Base-by-base conservation (phyloP, 2,113 vertebrate species). In the Nicator chloris region DNA sequence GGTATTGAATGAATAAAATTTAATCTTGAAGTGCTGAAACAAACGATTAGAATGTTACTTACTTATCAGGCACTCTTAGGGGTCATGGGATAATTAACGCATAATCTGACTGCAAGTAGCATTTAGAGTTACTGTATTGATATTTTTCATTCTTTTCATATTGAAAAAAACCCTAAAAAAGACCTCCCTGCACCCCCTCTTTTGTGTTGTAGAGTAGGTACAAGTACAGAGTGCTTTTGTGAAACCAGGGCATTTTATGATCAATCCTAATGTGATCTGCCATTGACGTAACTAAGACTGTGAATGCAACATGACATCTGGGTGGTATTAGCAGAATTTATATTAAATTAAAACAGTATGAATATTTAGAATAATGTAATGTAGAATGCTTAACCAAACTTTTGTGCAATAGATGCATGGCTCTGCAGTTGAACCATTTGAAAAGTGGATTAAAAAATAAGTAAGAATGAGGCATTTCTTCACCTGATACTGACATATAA, bases 1-100 rank as follows among this genome's bases (percentile, higher is more conserved):
- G 86, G 77, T 95, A 93, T 88, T 96, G 65, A 96, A 95, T 86
- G 76, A 88, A 93, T 72, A 75, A 84, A 93, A 87, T 90, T 90
- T 92, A 50, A 84, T 95, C 69, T 82, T 84, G 68, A 83, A 94
- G 86, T 86, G 92, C 71, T 93, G 88, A 94, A 94, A 92, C 65
- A 97, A 88, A 90, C 11, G 6, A 94, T 86, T 90, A 81, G 44
- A 70, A 37, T 79, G 31, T 82, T 92, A 86, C 78, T 93, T 94
- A 86, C 60, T 64, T 94, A 90, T 88, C 77, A 93, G 72, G 40
- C 82, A 83, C 61, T 95, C 21, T 78, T 90, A 77, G 79, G 86
- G 88, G 68, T 88, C 93, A 92, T 78, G 51, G 79, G 51, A 90
- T 95, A 96, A 96, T 95, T 97, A 93, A 86, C 0, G 2, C 20